Percentiles rank a stretch among this genome's conserved stretches.
These are phyloP conservation scores for Haplotaxodon microlepis DNA, from an alignment of 2,113 vertebrate genomes.

Conservation along the genomic window DNA sequence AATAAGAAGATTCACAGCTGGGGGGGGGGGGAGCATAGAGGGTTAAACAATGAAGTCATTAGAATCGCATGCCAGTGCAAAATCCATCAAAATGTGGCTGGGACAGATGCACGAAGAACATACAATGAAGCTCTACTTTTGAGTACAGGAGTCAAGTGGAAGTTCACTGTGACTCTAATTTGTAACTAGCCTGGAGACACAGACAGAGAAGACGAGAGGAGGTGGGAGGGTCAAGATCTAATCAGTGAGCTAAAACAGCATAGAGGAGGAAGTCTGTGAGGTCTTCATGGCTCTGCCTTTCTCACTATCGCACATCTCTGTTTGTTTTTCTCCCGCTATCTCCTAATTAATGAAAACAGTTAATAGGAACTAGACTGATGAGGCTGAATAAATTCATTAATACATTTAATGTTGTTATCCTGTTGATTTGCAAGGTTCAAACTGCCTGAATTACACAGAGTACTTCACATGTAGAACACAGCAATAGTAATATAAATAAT, in stretches of 20 bases:
- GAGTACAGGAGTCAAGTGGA: background rate
- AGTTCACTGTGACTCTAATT: conserved; percentile 6
- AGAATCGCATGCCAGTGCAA: background rate
- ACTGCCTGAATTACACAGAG: background rate
- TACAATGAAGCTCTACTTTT: background rate
- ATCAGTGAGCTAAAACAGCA: background rate
- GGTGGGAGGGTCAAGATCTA: background rate
- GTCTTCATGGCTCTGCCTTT: background rate
- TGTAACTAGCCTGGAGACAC: conserved; percentile 3
- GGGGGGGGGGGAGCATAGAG: background rate
- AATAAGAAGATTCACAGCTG: background rate
- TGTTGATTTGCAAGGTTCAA: background rate
- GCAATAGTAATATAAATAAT: background rate
- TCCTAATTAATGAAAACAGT: background rate
- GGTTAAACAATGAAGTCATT: background rate
- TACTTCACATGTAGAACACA: background rate
- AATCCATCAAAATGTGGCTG: background rate
- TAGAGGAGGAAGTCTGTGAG: background rate
- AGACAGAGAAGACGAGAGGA: background rate
- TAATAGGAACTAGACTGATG: background rate
- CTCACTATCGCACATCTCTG: background rate
- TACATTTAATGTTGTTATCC: background rate
- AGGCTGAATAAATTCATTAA: background rate
- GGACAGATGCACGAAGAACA: background rate
- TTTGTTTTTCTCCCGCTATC: background rate